A percentile compares a stretch with the other conserved stretches of the same genome.
Evolutionary conservation across 2,113 vertebrate genomes (phyloP).

Genomic region (Thymallus thymallus): DNA sequence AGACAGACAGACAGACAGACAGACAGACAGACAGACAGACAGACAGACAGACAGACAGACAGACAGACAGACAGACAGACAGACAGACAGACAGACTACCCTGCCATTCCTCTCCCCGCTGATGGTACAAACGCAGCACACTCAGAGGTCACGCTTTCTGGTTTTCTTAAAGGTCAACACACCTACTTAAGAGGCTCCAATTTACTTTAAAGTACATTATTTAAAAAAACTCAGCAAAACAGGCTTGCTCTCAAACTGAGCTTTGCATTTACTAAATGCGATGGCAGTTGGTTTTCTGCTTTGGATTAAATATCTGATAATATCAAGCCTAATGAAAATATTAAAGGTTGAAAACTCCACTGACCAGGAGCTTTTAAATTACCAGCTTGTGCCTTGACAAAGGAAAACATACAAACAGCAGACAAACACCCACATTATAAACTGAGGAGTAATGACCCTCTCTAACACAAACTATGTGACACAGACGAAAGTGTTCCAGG

Average conservation of each 20-base stretch:
- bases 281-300: conserved; percentile 16
- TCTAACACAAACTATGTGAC: conserved; percentile 66
- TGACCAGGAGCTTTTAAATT: conserved; percentile 29
- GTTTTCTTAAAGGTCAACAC: conserved; percentile 84
- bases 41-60: not conserved
- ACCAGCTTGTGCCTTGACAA: conserved; percentile 37
- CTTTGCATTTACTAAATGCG: conserved; percentile 28
- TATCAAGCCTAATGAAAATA: conserved; percentile 39
- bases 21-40: not conserved
- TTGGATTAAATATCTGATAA: conserved; percentile 21
- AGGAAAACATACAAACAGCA: conserved; percentile 42
- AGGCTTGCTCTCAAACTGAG: conserved; percentile 10
- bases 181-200: conserved; percentile 78
- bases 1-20: not conserved
- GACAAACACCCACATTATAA: conserved; percentile 54
- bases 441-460: conserved; percentile 66
- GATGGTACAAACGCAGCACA: conserved; percentile 59
- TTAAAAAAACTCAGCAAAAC: conserved; percentile 48
- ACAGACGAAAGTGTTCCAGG: conserved; percentile 73
- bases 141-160: conserved; percentile 74
- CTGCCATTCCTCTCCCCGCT: conserved; percentile 62
- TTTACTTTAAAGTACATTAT: conserved; percentile 76
- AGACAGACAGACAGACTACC: conserved; percentile 22
- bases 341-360: conserved; percentile 21
- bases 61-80: not conserved